Percentiles rank a stretch among this genome's conserved stretches.
These are phyloP conservation scores for Brachionus rubens DNA, from an alignment of 1,140 invertebrate species.

Conservation along the genomic window DNA sequence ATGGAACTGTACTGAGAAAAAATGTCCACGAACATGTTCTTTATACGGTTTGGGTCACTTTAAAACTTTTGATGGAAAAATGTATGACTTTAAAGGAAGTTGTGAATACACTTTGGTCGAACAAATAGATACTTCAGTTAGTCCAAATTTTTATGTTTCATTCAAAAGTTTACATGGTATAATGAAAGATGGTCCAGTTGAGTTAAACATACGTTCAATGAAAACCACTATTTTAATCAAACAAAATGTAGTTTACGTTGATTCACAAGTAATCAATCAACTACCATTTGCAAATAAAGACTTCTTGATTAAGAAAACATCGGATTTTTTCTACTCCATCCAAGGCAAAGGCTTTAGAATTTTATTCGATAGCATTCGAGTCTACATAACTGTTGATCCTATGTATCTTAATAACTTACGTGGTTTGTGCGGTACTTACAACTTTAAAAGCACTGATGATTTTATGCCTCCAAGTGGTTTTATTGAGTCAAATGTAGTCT, in stretches of 20 bases:
- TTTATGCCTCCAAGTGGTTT: slow-evolving; percentile 80
- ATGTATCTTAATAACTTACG: slow-evolving; percentile 66
- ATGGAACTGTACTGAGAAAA: slow-evolving; percentile 57
- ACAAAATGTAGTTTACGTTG: slow-evolving; percentile 24
- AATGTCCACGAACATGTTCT: slow-evolving; percentile 62
- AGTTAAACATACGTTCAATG: not conserved
- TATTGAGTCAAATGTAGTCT: slow-evolving; percentile 68
- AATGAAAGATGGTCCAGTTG: not conserved
- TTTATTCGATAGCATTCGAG: slow-evolving; percentile 61
- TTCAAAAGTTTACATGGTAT: not conserved
- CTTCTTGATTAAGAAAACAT: not conserved
- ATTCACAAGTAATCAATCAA: not conserved
- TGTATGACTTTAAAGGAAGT: slow-evolving; percentile 46
- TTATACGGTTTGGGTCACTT: slow-evolving; percentile 63
- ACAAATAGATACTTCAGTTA: slow-evolving; percentile 14
- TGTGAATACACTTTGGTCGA: slow-evolving; percentile 48
- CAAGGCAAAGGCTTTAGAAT: slow-evolving; percentile 47
- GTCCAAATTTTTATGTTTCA: not conserved
- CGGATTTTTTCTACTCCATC: slow-evolving; percentile 43
- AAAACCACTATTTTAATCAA: not conserved
- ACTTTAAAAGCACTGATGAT: slow-evolving; percentile 79
- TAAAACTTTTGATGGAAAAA: slow-evolving; percentile 48
- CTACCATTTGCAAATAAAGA: slow-evolving; percentile 45
- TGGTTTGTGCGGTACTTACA: slow-evolving; percentile 84
- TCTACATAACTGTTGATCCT: slow-evolving; percentile 75